Evolutionary conservation across 2,888 invertebrate genomes (phyloP), one percentile per base, ranked within the genome.

Genomic region (Orthonevra nobilis): DNA sequence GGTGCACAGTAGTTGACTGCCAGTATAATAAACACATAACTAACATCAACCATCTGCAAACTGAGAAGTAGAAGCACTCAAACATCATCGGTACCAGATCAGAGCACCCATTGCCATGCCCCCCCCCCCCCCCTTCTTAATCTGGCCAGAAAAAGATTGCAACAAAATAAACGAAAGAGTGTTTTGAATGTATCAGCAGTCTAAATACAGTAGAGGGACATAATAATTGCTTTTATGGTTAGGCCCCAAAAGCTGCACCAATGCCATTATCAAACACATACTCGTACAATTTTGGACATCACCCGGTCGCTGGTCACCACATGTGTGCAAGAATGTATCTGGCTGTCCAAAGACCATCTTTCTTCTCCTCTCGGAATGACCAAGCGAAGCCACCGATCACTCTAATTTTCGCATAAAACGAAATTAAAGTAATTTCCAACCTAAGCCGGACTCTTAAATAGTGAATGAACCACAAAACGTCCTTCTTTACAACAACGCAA

Each of bases 321-420:
- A 28, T 54, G 12, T 68, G 34, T 42, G 28, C 66, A 72, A 52
- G 42, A 61, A 61, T 60, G 48, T 61, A 54, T 61, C 38, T 17
- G 6, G 2, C n/a, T 3, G n/a, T 50, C 34, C 48, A 69, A 40
- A 20, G 19, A 4, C 46, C 26, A 12, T 38, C 50, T 30, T n/a
- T 20, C 40, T 42, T 23, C 56, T 56, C n/a, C n/a, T n/a, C n/a
- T n/a, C n/a, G n/a, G n/a, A n/a, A n/a, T 60, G 68, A 46, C 54
- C 60, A 68, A 30, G 32, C 38, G 14, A 38, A 64, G 58, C 64
- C 58, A 81, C 42, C 68, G 81, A 81, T 81, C 81, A 77, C 66
- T 81, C 77, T 81, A 81, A 81, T 81, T 81, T 77, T 81, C 81
- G 81, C 81, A 81, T 77, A 77, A 81, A 81, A 70, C 50, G 68